phyloP scores from a whole-genome alignment of 2,113 vertebrate genomes.

The Plecturocebus donacophilus region DNA sequence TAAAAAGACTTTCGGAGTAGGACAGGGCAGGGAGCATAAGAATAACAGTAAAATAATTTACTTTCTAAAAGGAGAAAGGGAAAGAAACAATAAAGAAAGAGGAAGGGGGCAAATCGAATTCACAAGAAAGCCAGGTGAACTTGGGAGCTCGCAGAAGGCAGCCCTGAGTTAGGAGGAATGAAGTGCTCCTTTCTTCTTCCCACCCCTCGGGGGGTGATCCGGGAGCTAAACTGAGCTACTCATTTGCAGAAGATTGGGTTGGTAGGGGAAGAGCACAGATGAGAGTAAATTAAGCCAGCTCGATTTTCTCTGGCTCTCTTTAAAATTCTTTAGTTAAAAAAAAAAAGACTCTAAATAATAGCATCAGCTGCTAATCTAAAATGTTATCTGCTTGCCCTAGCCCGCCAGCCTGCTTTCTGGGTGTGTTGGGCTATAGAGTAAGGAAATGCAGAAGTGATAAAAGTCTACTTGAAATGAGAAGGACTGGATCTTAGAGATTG shows the following conservation, averaged over 20 bases:
- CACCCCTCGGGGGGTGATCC: neutral
- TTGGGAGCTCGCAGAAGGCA: neutral
- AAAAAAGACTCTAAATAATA: conserved; percentile 67
- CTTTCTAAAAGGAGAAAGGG: neutral
- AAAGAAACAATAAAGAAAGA: neutral
- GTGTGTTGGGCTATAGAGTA: neutral
- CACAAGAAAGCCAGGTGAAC: neutral
- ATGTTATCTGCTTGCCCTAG: conserved; percentile 21
- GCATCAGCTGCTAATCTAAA: conserved; percentile 56
- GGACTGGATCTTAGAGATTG: neutral
- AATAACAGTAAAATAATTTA: conserved; percentile 21
- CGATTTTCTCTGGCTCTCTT: conserved; percentile 63
- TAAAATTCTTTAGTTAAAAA: conserved; percentile 49
- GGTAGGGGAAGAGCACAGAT: conserved; percentile 6
- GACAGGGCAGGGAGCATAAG: neutral
- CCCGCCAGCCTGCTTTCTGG: neutral
- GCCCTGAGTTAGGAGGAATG: neutral
- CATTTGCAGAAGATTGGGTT: conserved; percentile 57
- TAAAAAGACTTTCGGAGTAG: neutral
- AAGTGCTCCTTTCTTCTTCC: neutral
- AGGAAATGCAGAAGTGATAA: neutral
- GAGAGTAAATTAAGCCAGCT: conserved; percentile 55
- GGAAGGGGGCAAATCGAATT: neutral
- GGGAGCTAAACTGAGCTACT: conserved; percentile 32
- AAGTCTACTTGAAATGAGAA: conserved; percentile 16